Percentiles rank a stretch among this genome's conserved stretches.
Evolutionary conservation across 2,113 vertebrate genomes (phyloP).

Genomic region (Cephalopholis sonnerati): DNA sequence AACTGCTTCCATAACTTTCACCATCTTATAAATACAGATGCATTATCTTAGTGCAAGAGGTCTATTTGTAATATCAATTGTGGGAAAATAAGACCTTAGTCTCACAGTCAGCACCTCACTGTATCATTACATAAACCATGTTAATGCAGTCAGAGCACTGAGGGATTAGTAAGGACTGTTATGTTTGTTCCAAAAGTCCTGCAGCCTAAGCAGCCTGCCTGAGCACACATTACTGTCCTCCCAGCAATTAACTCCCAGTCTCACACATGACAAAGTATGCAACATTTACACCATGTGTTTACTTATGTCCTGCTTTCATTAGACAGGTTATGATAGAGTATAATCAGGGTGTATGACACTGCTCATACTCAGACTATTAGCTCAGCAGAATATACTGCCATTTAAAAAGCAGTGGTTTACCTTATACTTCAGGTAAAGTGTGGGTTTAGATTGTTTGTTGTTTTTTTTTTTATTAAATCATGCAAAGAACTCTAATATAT

Average conservation of each 20-base stretch:
- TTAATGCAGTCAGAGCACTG: constrained; percentile 10
- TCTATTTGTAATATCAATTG: background rate
- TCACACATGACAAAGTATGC: background rate
- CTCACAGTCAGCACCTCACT: constrained; percentile 7
- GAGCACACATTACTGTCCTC: background rate
- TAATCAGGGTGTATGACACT: background rate
- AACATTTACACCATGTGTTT: background rate
- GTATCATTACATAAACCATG: constrained; percentile 27
- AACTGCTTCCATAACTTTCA: background rate
- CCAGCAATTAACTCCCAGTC: constrained; percentile 7
- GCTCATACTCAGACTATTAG: background rate
- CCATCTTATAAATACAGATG: background rate
- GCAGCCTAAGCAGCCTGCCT: background rate
- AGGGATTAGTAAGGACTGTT: constrained; percentile 1
- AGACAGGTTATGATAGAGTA: background rate
- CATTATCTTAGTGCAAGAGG: background rate
- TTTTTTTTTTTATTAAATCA: background rate
- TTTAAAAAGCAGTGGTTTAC: background rate
- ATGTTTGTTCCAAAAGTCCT: constrained; percentile 17
- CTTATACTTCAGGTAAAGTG: background rate
- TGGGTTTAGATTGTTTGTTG: background rate
- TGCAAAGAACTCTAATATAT: background rate
- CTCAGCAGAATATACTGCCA: background rate
- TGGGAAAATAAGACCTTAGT: background rate
- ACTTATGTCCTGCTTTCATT: background rate